Evolutionary conservation across 2,888 invertebrate genomes (phyloP), one percentile per base, ranked within the genome.

Genomic region (Eristalis intricaria): DNA sequence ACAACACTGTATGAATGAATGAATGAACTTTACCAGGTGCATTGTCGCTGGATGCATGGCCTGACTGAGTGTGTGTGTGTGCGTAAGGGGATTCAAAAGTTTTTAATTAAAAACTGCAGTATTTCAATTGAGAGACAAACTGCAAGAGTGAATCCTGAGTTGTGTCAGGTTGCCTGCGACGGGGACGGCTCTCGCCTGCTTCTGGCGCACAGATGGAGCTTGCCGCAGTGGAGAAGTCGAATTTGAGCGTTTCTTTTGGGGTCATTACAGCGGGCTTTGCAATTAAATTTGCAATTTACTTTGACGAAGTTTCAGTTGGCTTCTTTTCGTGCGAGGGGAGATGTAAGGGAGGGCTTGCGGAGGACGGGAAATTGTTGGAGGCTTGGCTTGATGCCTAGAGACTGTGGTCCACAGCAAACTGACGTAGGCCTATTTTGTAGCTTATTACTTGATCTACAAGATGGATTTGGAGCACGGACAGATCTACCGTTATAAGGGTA

Each of bases 21-120:
- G 32, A 50, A 38, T 32, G 74, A 87, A 75, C 74, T 76, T 83
- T 64, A 64, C 43, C 75, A 84, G 66, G 78, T 79, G 76, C 68
- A 80, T 35, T 29, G 26, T 23, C 10, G 22, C 19, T n/a, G 19
- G 32, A 38, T 71, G 19, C 75, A 63, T 68, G 29, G 26, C 26
- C 26, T 60, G 71, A 26, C 63, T 77, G 19, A n/a, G 8, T 13
- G 13, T 15, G 15, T 35, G 43, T 61, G 61, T 80, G 74, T 40
- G 66, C 23, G 13, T 23, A 15, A 63, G 69, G 64, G 76, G 73
- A 84, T 80, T 80, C 68, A 73, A 87, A 87, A 87, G 84, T 87
- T 87, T 87, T 87, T 87, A 87, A 87, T 87, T 87, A 87, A 87
- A 84, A 87, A 84, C 80, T 84, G 87, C 87, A 84, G 87, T 84